A percentile compares a stretch with the other conserved stretches of the same genome.
These are phyloP conservation scores for Enteromius thamalakanensis DNA, from an alignment of 2,797 vertebrate species.

Conservation along the genomic window DNA sequence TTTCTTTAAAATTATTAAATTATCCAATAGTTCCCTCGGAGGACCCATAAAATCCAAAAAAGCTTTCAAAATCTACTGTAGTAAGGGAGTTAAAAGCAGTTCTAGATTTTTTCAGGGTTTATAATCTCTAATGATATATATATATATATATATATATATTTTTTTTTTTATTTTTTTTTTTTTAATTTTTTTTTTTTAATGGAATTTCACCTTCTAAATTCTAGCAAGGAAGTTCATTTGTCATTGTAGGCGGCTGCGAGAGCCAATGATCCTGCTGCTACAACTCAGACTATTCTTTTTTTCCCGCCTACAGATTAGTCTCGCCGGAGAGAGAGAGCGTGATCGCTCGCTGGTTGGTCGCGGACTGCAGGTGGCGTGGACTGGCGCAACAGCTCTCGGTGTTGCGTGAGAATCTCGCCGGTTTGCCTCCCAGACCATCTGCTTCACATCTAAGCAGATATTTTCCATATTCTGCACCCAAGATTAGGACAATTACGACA, in stretches of 20 bases:
- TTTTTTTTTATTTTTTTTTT: no score
- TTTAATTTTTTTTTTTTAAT: neutral
- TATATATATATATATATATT: no score
- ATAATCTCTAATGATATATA: neutral
- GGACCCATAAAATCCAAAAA: neutral
- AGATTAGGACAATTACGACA: neutral
- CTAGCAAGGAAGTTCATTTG: neutral
- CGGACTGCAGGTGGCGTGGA: constrained; percentile 44
- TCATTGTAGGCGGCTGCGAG: neutral
- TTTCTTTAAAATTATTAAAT: neutral
- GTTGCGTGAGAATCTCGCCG: constrained; percentile 74
- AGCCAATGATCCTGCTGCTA: neutral
- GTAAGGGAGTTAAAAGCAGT: neutral
- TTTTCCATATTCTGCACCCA: neutral
- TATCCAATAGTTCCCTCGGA: neutral
- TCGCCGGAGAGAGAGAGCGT: neutral
- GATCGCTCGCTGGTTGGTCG: constrained; percentile 38
- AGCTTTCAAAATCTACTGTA: neutral
- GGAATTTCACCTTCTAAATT: neutral
- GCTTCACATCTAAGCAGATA: constrained; percentile 7
- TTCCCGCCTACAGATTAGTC: constrained; percentile 46
- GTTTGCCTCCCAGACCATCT: constrained; percentile 44
- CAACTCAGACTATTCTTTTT: neutral
- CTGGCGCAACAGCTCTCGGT: constrained; percentile 67
- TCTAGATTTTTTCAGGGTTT: neutral